These are phyloP conservation scores for Rhodeus uyekii DNA, from an alignment of 2,797 vertebrate species.

Conservation along the genomic window DNA sequence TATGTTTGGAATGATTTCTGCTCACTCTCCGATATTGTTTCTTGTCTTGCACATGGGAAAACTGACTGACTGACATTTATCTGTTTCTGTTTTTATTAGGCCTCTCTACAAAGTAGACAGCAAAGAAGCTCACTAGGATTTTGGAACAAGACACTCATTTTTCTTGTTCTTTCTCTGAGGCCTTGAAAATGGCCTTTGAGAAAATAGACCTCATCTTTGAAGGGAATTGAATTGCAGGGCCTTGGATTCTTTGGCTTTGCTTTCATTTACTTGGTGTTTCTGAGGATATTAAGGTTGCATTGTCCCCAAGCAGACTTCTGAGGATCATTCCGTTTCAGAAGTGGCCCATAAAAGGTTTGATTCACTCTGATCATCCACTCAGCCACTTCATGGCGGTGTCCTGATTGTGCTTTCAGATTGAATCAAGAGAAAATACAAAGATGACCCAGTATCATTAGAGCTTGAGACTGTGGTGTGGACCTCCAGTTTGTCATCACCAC, in stretches of 20 bases:
- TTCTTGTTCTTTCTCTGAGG: not conserved
- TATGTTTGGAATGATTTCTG: not conserved
- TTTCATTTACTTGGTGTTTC: constrained; percentile 33
- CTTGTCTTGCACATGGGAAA: not conserved
- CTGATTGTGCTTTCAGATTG: constrained; percentile 47
- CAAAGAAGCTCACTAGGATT: not conserved
- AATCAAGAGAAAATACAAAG: constrained; percentile 38
- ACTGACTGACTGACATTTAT: not conserved
- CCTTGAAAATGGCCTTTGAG: constrained; percentile 33
- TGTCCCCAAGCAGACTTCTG: constrained; percentile 7
- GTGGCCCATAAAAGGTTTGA: constrained; percentile 28
- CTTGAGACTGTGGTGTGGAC: not conserved
- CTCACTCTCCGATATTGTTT: not conserved
- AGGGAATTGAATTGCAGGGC: constrained; percentile 9
- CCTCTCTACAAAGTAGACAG: not conserved
- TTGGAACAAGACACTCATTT: not conserved
- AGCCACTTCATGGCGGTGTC: constrained; percentile 7
- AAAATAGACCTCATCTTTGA: constrained; percentile 16
- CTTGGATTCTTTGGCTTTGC: constrained; percentile 30
- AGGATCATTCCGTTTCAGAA: constrained; percentile 1
- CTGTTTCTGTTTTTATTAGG: not conserved
- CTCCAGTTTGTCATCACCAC: constrained; percentile 4
- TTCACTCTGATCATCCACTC: constrained; percentile 12
- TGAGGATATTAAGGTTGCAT: constrained; percentile 15
- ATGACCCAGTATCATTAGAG: constrained; percentile 3